phyloP scores from a whole-genome alignment of 1,140 invertebrate genomes.

The Drosophila sulfurigaster region DNA sequence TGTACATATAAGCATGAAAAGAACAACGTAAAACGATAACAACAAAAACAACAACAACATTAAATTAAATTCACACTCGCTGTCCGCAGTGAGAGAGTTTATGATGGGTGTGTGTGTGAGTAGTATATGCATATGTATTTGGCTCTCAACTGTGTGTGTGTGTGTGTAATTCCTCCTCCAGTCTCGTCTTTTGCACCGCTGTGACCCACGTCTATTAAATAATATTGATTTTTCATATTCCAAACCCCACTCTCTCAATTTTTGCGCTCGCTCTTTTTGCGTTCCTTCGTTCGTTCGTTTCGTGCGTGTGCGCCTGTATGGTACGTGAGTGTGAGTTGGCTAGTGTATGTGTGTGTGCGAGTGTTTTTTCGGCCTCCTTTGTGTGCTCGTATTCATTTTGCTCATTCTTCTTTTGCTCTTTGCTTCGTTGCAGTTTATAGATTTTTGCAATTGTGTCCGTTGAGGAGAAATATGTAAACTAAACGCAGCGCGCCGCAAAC shows the following conservation, averaged over 20 bases:
- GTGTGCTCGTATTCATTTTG: slow-evolving; percentile 68
- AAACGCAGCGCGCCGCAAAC: slow-evolving; percentile 66
- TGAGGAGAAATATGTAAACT: slow-evolving; percentile 82
- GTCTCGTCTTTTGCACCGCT: slow-evolving; percentile 5
- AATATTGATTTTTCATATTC: slow-evolving; percentile 83
- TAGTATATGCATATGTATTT: slow-evolving; percentile 66
- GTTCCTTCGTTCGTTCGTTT: slow-evolving; percentile 26
- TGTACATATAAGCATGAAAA: slow-evolving; percentile 43
- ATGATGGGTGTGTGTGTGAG: slow-evolving; percentile 18
- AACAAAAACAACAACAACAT: slow-evolving; percentile 69
- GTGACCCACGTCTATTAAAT: slow-evolving; percentile 69
- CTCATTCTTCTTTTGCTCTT: slow-evolving; percentile 46
- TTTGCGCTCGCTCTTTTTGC: slow-evolving; percentile 38
- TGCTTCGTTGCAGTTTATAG: slow-evolving; percentile 83
- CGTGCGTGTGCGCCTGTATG: slow-evolving; percentile 53
- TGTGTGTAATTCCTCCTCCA: slow-evolving; percentile 5
- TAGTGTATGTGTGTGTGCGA: slow-evolving; percentile 26
- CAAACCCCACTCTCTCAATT: slow-evolving; percentile 61
- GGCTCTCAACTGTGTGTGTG: slow-evolving; percentile 23
- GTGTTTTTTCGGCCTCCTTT: slow-evolving; percentile 69
- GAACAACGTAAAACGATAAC: slow-evolving; percentile 68
- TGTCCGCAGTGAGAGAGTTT: slow-evolving; percentile 33
- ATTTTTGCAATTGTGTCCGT: slow-evolving; percentile 81
- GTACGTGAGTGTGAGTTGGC: slow-evolving; percentile 21
- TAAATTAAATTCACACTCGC: slow-evolving; percentile 68